Conservation (phyloP, 2,888 invertebrate genomes). For the Cheilosia vernalis region DNA sequence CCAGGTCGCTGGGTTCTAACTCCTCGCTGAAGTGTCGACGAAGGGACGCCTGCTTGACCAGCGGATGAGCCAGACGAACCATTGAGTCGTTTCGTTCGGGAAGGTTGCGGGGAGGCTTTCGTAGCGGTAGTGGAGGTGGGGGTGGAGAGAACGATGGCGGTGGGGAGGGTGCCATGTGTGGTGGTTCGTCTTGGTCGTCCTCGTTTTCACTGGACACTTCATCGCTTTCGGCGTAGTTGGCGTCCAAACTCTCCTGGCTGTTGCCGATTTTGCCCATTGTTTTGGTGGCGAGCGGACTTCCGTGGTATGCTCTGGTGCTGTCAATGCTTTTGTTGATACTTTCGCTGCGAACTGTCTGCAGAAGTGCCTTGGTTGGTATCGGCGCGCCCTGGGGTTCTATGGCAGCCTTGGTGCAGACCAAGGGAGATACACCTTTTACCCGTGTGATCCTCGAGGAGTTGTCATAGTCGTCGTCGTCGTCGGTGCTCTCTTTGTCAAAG, state of each 20-base stretch:
- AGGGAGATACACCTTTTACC: constrained; percentile 56
- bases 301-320: constrained; percentile 26
- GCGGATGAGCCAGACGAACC: constrained; percentile 79
- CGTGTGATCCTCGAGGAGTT: constrained; percentile 77
- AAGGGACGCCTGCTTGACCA: constrained; percentile 81
- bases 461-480: constrained; percentile 77
- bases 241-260: constrained; percentile 79
- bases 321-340: constrained; percentile 41
- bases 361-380: neutral
- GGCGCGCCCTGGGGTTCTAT: constrained; percentile 3
- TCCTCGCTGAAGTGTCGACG: constrained; percentile 81
- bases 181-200: constrained; percentile 75
- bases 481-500: constrained; percentile 76
- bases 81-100: constrained; percentile 79
- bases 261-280: constrained; percentile 77
- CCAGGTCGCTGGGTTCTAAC: constrained; percentile 80
- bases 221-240: constrained; percentile 76
- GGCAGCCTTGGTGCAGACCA: constrained; percentile 22
- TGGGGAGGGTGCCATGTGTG: constrained; percentile 78
- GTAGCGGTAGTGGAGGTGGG: constrained; percentile 60
- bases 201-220: constrained; percentile 55
- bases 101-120: constrained; percentile 75
- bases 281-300: constrained; percentile 26
- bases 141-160: constrained; percentile 79
- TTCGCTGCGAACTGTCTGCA: neutral